phyloP scores from a whole-genome alignment of 2,888 invertebrate species.

The Rhabditophanes sp. region DNA sequence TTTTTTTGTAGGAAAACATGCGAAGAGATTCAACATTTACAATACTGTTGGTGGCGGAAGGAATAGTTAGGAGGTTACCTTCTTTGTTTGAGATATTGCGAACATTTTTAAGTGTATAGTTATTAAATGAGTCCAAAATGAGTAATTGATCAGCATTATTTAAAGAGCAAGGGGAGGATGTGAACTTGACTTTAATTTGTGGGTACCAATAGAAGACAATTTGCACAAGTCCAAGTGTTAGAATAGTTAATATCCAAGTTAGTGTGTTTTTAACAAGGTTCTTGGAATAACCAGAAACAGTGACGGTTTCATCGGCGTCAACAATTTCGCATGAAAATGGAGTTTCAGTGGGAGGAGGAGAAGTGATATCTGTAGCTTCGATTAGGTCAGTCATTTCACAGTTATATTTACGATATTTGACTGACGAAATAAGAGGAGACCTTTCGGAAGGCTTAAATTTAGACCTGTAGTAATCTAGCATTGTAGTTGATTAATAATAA shows the following conservation, averaged over 20 bases:
- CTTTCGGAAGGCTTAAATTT: too few relatives aligned
- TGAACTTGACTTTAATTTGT: constrained; percentile 15
- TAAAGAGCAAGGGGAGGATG: constrained; percentile 20
- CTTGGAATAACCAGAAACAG: too few relatives aligned
- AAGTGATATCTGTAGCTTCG: too few relatives aligned
- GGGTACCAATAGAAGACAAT: constrained; percentile 40
- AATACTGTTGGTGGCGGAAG: constrained; percentile 9
- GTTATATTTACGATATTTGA: too few relatives aligned
- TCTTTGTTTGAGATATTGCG: constrained; percentile 7
- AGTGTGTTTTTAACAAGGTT: constrained; percentile 1
- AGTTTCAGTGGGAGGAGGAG: too few relatives aligned
- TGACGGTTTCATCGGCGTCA: too few relatives aligned
- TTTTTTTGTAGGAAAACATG: constrained; percentile 34
- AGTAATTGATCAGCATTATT: constrained; percentile 27
- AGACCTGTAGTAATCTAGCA: too few relatives aligned
- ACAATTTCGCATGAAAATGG: too few relatives aligned
- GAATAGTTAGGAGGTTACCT: constrained; percentile 6
- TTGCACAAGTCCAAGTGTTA: constrained; percentile 29
- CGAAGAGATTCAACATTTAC: constrained; percentile 16
- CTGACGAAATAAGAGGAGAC: too few relatives aligned
- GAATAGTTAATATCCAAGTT: constrained; percentile 12
- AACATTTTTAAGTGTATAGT: constrained; percentile 13
- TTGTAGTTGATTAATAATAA: too few relatives aligned
- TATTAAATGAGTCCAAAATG: constrained; percentile 18
- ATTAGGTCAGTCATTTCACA: too few relatives aligned